A percentile compares a stretch with the other conserved stretches of the same genome.
phyloP scores from a whole-genome alignment of 2,888 invertebrate species.

The Andricus quercusramuli region DNA sequence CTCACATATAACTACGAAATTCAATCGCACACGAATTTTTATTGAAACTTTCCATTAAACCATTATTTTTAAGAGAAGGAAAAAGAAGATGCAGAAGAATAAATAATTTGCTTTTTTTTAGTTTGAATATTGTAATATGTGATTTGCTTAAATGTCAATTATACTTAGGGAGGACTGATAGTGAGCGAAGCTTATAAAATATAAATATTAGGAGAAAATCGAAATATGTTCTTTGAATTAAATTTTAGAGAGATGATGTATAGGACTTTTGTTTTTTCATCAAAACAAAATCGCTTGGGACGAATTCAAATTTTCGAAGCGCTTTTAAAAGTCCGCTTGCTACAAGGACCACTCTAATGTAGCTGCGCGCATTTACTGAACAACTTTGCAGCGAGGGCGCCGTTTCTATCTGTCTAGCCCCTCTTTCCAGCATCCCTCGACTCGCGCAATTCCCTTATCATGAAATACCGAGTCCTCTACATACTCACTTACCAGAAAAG shows the following conservation, averaged over 20 bases:
- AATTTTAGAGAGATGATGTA: background rate
- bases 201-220: background rate
- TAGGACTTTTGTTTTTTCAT: background rate
- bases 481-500: background rate
- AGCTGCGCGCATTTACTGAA: slow-evolving; percentile 74
- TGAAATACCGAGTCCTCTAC: background rate
- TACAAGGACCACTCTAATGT: slow-evolving; percentile 67
- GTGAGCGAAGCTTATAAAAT: background rate
- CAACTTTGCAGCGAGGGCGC: slow-evolving; percentile 67
- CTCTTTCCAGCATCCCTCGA: slow-evolving; percentile 66
- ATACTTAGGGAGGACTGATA: background rate
- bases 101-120: background rate
- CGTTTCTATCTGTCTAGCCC: slow-evolving; percentile 65
- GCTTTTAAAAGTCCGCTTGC: slow-evolving; percentile 21
- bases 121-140: background rate
- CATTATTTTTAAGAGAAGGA: background rate
- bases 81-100: background rate
- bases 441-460: slow-evolving; percentile 70
- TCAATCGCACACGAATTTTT: background rate
- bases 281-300: background rate
- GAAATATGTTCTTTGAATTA: background rate
- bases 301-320: background rate
- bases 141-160: background rate
- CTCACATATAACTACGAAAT: slow-evolving; percentile 17
- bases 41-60: background rate